Conservation (phyloP, 2,113 vertebrate genomes). For the Chloropsis cyanopogon region DNA sequence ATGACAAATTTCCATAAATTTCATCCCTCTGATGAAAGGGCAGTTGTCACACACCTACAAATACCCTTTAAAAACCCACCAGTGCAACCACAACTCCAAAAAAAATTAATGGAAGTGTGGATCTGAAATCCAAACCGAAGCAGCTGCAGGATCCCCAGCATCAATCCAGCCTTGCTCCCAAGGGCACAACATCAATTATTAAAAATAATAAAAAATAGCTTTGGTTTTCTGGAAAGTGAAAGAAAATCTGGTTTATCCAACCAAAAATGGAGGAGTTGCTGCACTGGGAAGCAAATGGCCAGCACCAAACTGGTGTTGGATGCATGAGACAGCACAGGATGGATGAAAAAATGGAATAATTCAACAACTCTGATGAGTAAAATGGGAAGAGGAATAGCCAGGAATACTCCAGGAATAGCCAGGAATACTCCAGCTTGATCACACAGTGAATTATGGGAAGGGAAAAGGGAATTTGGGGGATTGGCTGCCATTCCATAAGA, state of each 20-base stretch:
- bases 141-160: neutral
- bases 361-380: neutral
- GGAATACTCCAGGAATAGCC: neutral
- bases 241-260: neutral
- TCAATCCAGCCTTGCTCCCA: neutral
- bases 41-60: neutral
- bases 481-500: neutral
- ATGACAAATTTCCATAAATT: neutral
- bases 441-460: fast-evolving
- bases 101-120: neutral
- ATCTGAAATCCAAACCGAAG: neutral
- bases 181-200: neutral
- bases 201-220: too few relatives aligned
- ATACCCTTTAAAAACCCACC: neutral
- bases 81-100: neutral
- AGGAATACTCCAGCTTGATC: neutral
- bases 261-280: neutral
- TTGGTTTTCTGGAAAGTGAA: neutral
- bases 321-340: neutral
- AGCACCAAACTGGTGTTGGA: neutral
- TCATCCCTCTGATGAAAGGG: neutral
- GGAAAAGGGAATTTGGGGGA: neutral
- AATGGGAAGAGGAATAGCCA: neutral
- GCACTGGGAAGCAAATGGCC: neutral
- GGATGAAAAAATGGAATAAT: neutral